Evolutionary conservation across 2,113 vertebrate species (phyloP), one percentile per base, ranked within the genome.

Genomic region (Alectura lathami): DNA sequence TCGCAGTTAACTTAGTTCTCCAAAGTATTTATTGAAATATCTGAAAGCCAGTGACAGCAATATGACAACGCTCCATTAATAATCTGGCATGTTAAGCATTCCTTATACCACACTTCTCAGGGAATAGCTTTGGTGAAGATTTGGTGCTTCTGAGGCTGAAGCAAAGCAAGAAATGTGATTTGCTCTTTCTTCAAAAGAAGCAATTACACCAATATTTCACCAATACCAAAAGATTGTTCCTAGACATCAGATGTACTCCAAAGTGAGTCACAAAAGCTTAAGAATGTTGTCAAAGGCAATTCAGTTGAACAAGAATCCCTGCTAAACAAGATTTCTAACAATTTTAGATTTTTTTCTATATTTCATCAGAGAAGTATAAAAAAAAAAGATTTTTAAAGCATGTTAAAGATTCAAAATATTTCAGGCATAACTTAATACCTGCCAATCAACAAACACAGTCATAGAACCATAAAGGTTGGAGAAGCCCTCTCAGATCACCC

Each of bases 1-100:
- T 11, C 23, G 29, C 13, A 10, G 38, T 12, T 18, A 40, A 47
- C n/a, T 59, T 32, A 67, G 17, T 5, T 24, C 29, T 29, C 16
- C 2, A 1, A 53, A 81, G 32, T 15, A 18, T 11, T 20, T 8
- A 17, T 5, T 20, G 13, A 38, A 0, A 8, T 11, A 66, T 14
- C n/a, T 21, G 27, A 38, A 73, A 66, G 32, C 43, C 47, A 48
- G 43, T 18, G 66, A 34, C 43, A 78, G 13, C 23, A 47, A 20
- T 20, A 20, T 10, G 73, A 36, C 50, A 64, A 56, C 64, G 17
- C 9, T 60, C 13, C n/a, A 29, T 40, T n/a, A 29, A 8, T 8
- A 60, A 47, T 16, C 62, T 47, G 7, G 14, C 45, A 66, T 4
- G 1, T 15, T 2, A 45, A 8, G 11, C 12, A 17, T 38, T 78